Percentiles rank a stretch among this genome's conserved stretches.
Conservation (phyloP, 2,113 vertebrate species). For the Podarcis cretensis region DNA sequence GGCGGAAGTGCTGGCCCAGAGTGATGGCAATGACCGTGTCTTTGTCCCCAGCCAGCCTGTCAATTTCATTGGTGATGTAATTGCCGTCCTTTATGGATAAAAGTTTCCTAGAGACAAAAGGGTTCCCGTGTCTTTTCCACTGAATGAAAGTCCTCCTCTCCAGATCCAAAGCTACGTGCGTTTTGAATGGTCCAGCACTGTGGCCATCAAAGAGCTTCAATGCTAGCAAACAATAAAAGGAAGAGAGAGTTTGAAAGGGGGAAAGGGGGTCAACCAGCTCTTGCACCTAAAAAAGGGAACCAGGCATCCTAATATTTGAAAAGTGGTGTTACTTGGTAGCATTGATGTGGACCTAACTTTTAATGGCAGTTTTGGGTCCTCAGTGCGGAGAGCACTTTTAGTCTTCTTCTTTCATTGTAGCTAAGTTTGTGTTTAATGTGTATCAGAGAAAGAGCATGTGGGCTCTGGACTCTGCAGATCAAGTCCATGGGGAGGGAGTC, state of each 20-base stretch:
- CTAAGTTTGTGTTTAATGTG: not conserved
- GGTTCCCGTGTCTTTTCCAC: constrained; percentile 51
- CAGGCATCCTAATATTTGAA: not conserved
- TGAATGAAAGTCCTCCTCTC: constrained; percentile 46
- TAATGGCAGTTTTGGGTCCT: not conserved
- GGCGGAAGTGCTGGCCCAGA: constrained; percentile 45
- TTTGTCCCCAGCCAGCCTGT: constrained; percentile 13
- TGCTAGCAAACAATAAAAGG: constrained; percentile 33
- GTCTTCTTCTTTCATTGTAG: not conserved
- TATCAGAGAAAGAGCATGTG: too few species aligned
- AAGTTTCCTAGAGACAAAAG: constrained; percentile 18
- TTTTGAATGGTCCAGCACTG: constrained; percentile 5
- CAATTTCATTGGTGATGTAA: constrained; percentile 41
- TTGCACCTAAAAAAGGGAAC: not conserved
- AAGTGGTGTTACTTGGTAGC: not conserved
- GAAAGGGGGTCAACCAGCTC: not conserved
- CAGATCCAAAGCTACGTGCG: constrained; percentile 33
- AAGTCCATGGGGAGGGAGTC: too few species aligned
- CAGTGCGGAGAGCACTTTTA: not conserved
- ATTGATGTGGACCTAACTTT: not conserved
- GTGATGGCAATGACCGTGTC: not conserved
- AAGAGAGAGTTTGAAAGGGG: constrained; percentile 14
- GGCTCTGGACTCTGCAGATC: too few species aligned
- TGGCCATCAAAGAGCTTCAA: constrained; percentile 41
- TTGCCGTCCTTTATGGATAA: constrained; percentile 48